A percentile compares a stretch with the other conserved stretches of the same genome.
Evolutionary conservation across 2,888 invertebrate species (phyloP).

Genomic region (Oasisia sp.): DNA sequence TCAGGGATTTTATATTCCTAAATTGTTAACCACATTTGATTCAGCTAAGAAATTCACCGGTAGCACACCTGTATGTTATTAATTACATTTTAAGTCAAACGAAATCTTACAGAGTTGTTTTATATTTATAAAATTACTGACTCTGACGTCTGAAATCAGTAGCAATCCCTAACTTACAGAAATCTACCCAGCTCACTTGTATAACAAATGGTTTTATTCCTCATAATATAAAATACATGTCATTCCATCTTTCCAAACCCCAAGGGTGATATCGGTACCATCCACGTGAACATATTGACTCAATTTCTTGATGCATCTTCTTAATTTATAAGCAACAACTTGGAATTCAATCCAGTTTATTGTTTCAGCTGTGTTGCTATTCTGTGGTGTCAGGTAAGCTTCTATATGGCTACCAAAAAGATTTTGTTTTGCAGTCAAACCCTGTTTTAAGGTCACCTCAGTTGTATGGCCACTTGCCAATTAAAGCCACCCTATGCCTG

Average conservation of each 20-base stretch:
- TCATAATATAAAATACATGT: not conserved
- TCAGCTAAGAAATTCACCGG: too few species aligned
- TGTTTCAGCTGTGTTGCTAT: not conserved
- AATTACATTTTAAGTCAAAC: too few species aligned
- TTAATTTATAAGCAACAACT: not conserved
- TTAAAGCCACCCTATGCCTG: too few species aligned
- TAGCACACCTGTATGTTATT: too few species aligned
- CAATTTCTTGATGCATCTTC: not conserved
- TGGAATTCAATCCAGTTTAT: not conserved
- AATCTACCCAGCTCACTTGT: not conserved
- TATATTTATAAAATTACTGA: too few species aligned
- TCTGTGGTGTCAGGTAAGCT: not conserved
- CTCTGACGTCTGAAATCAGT: too few species aligned
- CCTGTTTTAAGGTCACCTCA: not conserved
- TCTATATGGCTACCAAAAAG: not conserved
- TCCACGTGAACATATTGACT: not conserved
- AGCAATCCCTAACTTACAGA: not conserved
- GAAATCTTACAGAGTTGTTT: too few species aligned
- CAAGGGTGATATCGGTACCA: not conserved
- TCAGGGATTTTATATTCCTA: too few species aligned
- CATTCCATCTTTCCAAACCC: not conserved
- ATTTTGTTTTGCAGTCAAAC: not conserved
- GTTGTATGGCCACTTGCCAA: too few species aligned
- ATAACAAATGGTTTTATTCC: not conserved
- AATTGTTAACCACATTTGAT: too few species aligned